Evolutionary conservation across 2,113 vertebrate genomes (phyloP), one percentile per base, ranked within the genome.

Genomic region (Pollimyrus isidori): DNA sequence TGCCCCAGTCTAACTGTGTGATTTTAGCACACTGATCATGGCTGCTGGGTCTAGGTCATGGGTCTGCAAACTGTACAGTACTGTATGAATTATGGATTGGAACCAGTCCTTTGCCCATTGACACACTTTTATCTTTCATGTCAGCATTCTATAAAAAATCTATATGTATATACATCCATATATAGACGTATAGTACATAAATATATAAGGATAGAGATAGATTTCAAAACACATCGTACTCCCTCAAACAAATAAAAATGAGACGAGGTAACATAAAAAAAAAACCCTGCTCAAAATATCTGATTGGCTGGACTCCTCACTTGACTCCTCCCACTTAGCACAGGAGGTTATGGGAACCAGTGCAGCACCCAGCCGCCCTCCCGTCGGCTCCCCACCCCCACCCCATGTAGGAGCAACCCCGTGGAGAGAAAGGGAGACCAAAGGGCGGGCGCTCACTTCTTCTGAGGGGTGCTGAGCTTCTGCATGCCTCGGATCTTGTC

Each of bases 401-500:
- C 50, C 50, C 50, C 3, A 11, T 1, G 7, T 15, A 86, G 85
- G 49, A 23, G 30, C 39, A 0, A 88, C 91, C 90, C 92, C 91
- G 92, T 48, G 26, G 39, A 62, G 82, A 89, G 89, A 87, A 88
- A 92, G 92, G 90, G 89, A 88, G 87, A 62, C 26, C 45, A 65
- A 58, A 48, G 62, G 6, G 85, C 89, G 46, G 0, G 88, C 82
- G 93, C 93, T 97, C 93, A 98, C 93, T 98, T 98, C 95, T 97
- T 98, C 94, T 98, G 97, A 62, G 97, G 97, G 85, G 97, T 98
- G 93, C 97, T 97, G 92, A 98, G 96, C 93, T 98, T 98, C 95
- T 98, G 97, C 97, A 98, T 98, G 91, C 97, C 97, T 91, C 97
- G 95, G 93, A 98, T 98, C 95, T 96, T 97, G 93, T 98, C 96